phyloP scores from a whole-genome alignment of 2,113 vertebrate species.

The Rhodinocichla rosea region DNA sequence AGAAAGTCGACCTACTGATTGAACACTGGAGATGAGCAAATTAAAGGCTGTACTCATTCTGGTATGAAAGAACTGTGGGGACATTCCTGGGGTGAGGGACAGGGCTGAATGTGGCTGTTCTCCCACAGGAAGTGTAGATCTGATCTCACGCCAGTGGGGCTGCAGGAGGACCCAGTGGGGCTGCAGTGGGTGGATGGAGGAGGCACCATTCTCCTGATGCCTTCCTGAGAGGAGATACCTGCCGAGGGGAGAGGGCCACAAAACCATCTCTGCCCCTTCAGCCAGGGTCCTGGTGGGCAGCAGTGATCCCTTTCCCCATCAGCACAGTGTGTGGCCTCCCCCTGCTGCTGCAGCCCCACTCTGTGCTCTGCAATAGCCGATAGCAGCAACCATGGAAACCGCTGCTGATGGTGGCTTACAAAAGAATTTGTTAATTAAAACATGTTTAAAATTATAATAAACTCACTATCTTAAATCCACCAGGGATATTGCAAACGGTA shows the following conservation, averaged over 20 bases:
- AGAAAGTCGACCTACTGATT: neutral
- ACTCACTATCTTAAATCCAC: conserved; percentile 5
- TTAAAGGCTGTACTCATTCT: neutral
- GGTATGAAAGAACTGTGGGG: neutral
- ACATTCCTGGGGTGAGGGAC: neutral
- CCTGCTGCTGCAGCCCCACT: neutral
- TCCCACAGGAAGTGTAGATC: fast-evolving
- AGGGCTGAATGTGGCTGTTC: neutral
- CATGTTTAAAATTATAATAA: conserved; percentile 18
- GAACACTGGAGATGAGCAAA: neutral
- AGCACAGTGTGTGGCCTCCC: neutral
- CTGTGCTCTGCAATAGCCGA: neutral
- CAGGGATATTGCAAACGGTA: neutral
- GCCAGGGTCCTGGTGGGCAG: neutral
- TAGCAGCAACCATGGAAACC: conserved; percentile 41
- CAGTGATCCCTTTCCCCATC: neutral
- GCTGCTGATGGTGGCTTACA: neutral
- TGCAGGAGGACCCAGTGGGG: neutral
- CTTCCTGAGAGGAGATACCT: neutral
- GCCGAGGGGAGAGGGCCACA: fast-evolving
- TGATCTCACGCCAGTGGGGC: fast-evolving
- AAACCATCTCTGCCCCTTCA: neutral
- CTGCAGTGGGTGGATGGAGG: neutral
- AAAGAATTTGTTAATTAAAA: conserved; percentile 41
- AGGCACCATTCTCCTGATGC: neutral